These are phyloP conservation scores for Erannis defoliaria DNA, from an alignment of 2,888 invertebrate genomes.

Conservation along the genomic window DNA sequence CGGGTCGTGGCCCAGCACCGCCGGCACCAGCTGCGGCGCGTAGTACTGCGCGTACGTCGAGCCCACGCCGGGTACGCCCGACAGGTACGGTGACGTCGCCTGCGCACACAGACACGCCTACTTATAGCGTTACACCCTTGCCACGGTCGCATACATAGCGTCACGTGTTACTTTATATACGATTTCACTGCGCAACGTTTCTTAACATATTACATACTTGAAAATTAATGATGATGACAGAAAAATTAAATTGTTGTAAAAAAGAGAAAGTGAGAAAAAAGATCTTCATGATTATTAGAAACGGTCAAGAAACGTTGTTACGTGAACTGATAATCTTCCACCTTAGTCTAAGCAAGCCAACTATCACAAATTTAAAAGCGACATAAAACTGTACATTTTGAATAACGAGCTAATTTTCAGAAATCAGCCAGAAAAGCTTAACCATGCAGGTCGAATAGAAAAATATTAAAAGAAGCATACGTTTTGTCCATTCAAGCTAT, in stretches of 20 bases:
- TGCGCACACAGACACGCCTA: constrained; percentile 68
- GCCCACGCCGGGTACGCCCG: constrained; percentile 95
- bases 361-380: constrained; percentile 45
- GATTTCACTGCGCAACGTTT: constrained; percentile 5
- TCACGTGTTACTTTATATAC: constrained; percentile 18
- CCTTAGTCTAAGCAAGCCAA: constrained; percentile 42
- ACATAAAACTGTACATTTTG: constrained; percentile 30
- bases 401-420: constrained; percentile 32
- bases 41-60: constrained; percentile 97
- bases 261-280: background rate
- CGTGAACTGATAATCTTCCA: constrained; percentile 33
- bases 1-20: constrained; percentile 96
- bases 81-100: constrained; percentile 97
- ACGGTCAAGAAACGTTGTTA: constrained; percentile 18
- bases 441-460: constrained; percentile 71
- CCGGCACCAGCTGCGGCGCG: constrained; percentile 95
- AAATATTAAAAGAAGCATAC: constrained; percentile 76
- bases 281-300: too few relatives aligned
- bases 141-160: constrained; percentile 13
- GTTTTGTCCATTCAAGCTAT: constrained; percentile 71
- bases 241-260: background rate
- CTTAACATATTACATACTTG: background rate
- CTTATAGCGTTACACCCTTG: constrained; percentile 32
- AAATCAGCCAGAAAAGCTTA: constrained; percentile 70
- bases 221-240: background rate